Evolutionary conservation across 2,888 invertebrate genomes (phyloP), one percentile per base, ranked within the genome.

Genomic region (Carcina quercana): DNA sequence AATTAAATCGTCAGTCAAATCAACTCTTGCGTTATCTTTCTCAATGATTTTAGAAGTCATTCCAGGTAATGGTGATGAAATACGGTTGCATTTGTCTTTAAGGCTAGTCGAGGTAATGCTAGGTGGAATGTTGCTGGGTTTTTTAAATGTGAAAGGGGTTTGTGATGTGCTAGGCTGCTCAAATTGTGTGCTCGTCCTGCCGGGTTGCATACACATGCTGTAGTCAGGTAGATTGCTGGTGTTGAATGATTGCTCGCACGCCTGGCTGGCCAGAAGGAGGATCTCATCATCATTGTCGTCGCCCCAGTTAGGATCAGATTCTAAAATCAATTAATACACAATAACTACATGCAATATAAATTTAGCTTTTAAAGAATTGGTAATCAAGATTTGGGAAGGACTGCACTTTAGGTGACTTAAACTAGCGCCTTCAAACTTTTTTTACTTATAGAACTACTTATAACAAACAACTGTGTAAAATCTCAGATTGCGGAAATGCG

Each of bases 281-380:
- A 85, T 75, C 48, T 83, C 80, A 25, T 84, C 83, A 14, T 84
- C 83, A 50, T 70, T 72, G 22, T 83, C 84, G 36, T 85, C 82
- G 7, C 76, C 84, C 84, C 84, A 84, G 30, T 50, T 66, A 33
- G 49, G 46, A 10, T 53, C 47, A 3, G 38, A 32, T 35, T 55
- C 65, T 67, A 37, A 8, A 37, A 34, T n/a, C n/a, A n/a, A n/a
- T n/a, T n/a, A n/a, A n/a, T n/a, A n/a, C n/a, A n/a, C n/a, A 32
- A 34, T 29, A 28, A 13, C 17, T 13, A 20, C 13, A 34, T n/a
- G n/a, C n/a, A n/a, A n/a, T n/a, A n/a, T n/a, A n/a, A n/a, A n/a
- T n/a, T n/a, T n/a, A n/a, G n/a, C n/a, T n/a, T n/a, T n/a, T n/a
- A n/a, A n/a, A n/a, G n/a, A n/a, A n/a, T n/a, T n/a, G n/a, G n/a